Evolutionary conservation across 2,113 vertebrate species (phyloP).

Genomic region (Climacteris rufus): DNA sequence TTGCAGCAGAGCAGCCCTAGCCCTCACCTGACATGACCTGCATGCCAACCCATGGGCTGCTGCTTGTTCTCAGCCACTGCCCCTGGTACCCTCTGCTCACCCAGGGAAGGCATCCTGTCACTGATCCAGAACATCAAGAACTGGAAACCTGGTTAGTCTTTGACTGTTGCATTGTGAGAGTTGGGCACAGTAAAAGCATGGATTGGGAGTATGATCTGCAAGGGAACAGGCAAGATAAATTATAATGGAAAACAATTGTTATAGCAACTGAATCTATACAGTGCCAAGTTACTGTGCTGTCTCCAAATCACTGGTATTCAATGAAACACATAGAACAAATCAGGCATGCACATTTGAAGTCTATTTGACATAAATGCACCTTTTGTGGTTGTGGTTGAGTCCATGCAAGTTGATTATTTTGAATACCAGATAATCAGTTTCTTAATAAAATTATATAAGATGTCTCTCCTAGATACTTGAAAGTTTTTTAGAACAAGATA

Average conservation of each 20-base stretch:
- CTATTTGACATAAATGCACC: neutral
- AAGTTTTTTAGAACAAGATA: neutral
- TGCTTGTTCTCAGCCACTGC: neutral
- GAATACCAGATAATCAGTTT: neutral
- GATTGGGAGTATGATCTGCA: neutral
- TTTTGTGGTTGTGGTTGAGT: neutral
- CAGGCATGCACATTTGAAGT: neutral
- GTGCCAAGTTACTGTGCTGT: neutral
- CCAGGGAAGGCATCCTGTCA: neutral
- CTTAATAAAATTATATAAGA: neutral
- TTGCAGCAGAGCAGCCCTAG: neutral
- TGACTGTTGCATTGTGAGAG: neutral
- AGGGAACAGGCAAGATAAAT: neutral
- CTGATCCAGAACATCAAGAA: neutral
- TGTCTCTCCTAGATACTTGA: neutral
- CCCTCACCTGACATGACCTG: neutral
- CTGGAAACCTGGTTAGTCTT: neutral
- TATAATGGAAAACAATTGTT: neutral
- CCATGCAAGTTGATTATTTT: neutral
- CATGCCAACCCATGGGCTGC: rapidly evolving
- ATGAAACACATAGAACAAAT: neutral
- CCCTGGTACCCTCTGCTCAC: rapidly evolving
- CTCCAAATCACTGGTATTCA: neutral
- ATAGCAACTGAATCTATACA: neutral
- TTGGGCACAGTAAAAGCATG: neutral